Evolutionary conservation across 2,888 invertebrate species (phyloP), one percentile per base, ranked within the genome.

Genomic region (Atethmia centrago): DNA sequence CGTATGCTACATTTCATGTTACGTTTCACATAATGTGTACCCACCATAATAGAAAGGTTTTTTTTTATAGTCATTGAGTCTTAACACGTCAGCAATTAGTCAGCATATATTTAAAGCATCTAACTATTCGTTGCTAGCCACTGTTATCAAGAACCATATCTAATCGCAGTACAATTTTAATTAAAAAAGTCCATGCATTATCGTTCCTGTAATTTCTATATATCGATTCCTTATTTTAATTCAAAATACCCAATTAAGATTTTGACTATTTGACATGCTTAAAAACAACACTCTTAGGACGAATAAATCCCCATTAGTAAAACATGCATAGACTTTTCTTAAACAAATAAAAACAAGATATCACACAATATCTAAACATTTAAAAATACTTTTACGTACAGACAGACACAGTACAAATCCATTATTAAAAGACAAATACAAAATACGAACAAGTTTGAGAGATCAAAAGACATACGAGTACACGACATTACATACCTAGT

Each of bases 161-260:
- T 40, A 62, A 53, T 42, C 21, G 21, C 49, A 66, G 21, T 47
- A 53, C 1, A 53, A 25, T 31, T 0, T 5, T 31, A 47, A 56
- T 47, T 49, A 47, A 58, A 66, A n/a, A 83, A 78, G 78, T 85
- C 81, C 75, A 80, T 85, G 76, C 85, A 83, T 56, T 56, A 36
- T 40, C 3, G 9, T 66, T 40, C 56, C 8, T 56, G 19, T 12
- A 19, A 2, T 55, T 56, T 40, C 2, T 9, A 47, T n/a, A 21
- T n/a, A 9, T 51, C n/a, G 5, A 25, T 5, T 40, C 12, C 12
- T 55, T 56, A 21, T 9, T 40, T 47, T 0, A 19, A 36, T 36
- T n/a, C 25, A 1, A 51, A 31, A 51, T 21, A 0, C 7, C 14
- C 16, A n/a, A 12, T 3, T 16, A 36, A 16, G 9, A 2, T n/a